Percentiles rank a stretch among this genome's conserved stretches.
Conservation (phyloP, 2,113 vertebrate species). For the mouse (Mus musculus) region GRCm39 chr2:50643001-50643500, state of each 20-base stretch:
- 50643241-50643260: background rate
- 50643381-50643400: background rate
- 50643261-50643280: background rate
- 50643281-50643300: background rate
- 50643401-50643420: background rate
- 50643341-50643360: background rate
- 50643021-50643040: background rate
- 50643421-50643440: background rate
- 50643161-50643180: background rate
- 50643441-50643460: background rate
- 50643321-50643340: background rate
- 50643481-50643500: background rate
- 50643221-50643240: background rate
- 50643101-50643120: background rate
- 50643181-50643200: background rate
- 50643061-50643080: background rate
- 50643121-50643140: background rate
- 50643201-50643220: constrained; percentile 8
- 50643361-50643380: background rate
- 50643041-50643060: background rate
- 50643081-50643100: background rate
- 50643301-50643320: background rate
- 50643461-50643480: background rate
- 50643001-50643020: background rate
- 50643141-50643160: background rate